Evolutionary conservation across 2,797 vertebrate species (phyloP).

Genomic region (Lindbergichthys nudifrons): DNA sequence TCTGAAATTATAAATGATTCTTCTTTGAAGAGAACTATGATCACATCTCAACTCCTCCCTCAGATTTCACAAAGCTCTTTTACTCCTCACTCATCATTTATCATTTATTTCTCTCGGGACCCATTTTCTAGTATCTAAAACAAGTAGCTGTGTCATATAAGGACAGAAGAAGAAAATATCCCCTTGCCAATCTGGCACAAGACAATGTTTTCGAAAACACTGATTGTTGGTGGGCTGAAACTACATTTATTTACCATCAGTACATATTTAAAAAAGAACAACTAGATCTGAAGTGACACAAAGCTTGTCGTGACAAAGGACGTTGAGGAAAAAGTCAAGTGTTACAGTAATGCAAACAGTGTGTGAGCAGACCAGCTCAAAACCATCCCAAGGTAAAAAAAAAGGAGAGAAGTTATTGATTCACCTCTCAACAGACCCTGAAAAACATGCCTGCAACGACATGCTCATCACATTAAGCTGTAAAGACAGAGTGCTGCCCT

Average conservation of each 20-base stretch:
- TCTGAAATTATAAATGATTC: conserved; percentile 19
- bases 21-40: conserved; percentile 27
- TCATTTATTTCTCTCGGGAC: conserved; percentile 31
- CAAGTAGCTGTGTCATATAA: conserved; percentile 4
- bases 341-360: background rate
- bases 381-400: background rate
- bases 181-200: conserved; percentile 12
- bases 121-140: conserved; percentile 34
- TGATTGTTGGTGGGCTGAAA: background rate
- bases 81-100: conserved; percentile 23
- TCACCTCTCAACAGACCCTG: background rate
- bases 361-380: background rate
- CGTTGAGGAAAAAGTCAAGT: background rate
- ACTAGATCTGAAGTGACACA: too few relatives aligned
- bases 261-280: background rate
- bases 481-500: background rate
- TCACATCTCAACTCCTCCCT: conserved; percentile 23
- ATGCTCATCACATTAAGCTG: background rate
- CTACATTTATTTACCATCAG: background rate
- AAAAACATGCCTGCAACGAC: background rate
- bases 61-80: conserved; percentile 36
- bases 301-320: background rate
- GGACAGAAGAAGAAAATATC: conserved; percentile 3
- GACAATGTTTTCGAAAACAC: too few relatives aligned
- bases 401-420: background rate